A percentile compares a stretch with the other conserved stretches of the same genome.
phyloP scores from a whole-genome alignment of 2,888 invertebrate genomes.

The Alentia gelatinosa region DNA sequence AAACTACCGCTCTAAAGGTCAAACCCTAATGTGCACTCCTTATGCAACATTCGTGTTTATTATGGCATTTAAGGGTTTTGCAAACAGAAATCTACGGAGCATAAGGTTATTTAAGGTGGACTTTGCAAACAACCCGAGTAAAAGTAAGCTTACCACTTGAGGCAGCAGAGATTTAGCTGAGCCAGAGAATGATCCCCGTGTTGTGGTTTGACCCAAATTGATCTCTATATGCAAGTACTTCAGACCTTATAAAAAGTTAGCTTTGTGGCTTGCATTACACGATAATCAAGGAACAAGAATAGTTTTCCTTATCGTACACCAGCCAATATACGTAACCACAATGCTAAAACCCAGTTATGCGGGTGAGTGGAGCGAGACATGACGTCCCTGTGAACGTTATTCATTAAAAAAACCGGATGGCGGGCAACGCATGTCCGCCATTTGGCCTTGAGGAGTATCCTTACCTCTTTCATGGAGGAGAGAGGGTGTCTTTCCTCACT shows the following conservation, averaged over 20 bases:
- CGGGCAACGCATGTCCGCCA: too few relatives aligned
- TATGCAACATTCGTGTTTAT: neutral
- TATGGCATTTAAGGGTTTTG: neutral
- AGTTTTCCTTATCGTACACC: neutral
- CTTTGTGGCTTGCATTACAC: too few relatives aligned
- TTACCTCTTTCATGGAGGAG: too few relatives aligned
- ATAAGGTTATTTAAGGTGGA: neutral
- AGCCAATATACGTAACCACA: neutral
- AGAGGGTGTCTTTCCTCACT: too few relatives aligned
- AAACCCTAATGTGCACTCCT: neutral
- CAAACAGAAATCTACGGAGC: neutral
- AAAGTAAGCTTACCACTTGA: neutral
- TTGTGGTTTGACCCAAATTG: too few relatives aligned
- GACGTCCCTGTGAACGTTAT: neutral
- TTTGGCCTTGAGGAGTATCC: too few relatives aligned
- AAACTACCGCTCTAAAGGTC: neutral
- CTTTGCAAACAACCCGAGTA: neutral
- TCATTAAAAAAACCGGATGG: too few relatives aligned
- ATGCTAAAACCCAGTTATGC: neutral
- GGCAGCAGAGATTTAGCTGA: neutral
- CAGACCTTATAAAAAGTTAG: too few relatives aligned
- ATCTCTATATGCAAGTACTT: too few relatives aligned
- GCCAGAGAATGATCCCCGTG: too few relatives aligned
- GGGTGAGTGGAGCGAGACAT: conserved; percentile 1
- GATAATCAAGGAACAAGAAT: too few relatives aligned